phyloP scores from a whole-genome alignment of 2,113 vertebrate genomes.

The human (Homo sapiens) region DNA sequence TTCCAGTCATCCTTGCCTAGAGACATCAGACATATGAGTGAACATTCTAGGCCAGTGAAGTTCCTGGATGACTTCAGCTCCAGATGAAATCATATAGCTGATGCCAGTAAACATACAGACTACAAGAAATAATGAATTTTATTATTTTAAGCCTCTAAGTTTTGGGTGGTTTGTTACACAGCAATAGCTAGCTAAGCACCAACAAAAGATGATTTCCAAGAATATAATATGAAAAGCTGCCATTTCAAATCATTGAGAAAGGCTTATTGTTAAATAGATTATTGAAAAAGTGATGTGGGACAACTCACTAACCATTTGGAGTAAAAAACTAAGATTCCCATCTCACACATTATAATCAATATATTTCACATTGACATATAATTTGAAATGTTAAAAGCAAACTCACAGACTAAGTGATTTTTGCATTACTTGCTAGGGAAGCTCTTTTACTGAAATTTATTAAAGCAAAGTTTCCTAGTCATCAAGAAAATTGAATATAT shows the following conservation, averaged over 20 bases:
- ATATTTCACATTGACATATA: not conserved
- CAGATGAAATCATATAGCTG: conserved; percentile 86
- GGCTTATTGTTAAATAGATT: not conserved
- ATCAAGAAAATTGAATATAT: no score
- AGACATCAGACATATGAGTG: not conserved
- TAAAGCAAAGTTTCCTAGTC: no score
- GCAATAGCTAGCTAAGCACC: not conserved
- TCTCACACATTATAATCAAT: not conserved
- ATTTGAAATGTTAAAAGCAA: not conserved
- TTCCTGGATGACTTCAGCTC: not conserved
- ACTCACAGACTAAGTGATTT: not conserved
- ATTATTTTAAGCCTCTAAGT: not conserved
- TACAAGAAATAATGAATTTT: not conserved
- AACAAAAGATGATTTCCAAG: not conserved
- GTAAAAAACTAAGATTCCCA: not conserved
- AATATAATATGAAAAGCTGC: not conserved
- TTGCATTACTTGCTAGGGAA: not conserved
- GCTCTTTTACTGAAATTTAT: no score
- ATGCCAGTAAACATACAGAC: conserved; percentile 74
- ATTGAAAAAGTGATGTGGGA: not conserved
- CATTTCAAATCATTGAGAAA: not conserved
- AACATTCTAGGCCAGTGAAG: not conserved
- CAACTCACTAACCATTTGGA: not conserved
- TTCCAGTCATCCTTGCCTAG: not conserved
- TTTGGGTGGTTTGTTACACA: not conserved